phyloP scores from a whole-genome alignment of 2,888 invertebrate species.

The Gryllus longicercus region DNA sequence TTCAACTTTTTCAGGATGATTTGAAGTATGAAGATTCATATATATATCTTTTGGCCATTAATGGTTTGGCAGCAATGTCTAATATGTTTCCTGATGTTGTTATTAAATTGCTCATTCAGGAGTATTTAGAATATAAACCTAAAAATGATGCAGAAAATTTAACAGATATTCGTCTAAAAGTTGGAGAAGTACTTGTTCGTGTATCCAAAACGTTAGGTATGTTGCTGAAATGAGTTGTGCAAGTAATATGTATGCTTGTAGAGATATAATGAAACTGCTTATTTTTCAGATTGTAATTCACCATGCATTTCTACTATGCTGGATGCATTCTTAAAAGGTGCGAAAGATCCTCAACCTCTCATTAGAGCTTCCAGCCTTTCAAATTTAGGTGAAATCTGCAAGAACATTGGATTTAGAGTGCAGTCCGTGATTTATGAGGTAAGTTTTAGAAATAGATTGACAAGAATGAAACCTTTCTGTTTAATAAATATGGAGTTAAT shows the following conservation, averaged over 20 bases:
- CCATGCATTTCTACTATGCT: slow-evolving; percentile 54
- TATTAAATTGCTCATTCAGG: slow-evolving; percentile 63
- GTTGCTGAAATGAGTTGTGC: slow-evolving; percentile 37
- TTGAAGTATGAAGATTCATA: slow-evolving; percentile 76
- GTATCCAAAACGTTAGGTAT: slow-evolving; percentile 67
- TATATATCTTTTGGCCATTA: slow-evolving; percentile 73
- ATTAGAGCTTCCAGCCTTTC: slow-evolving; percentile 78
- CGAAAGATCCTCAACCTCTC: slow-evolving; percentile 66
- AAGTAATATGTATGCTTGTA: not conserved
- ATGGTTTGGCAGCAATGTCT: slow-evolving; percentile 68
- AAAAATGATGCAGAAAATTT: slow-evolving; percentile 43
- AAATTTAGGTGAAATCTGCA: slow-evolving; percentile 76
- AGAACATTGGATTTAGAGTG: slow-evolving; percentile 68
- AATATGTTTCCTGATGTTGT: slow-evolving; percentile 63
- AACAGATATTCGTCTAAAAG: slow-evolving; percentile 65
- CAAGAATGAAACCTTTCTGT: too few relatives aligned
- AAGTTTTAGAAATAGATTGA: slow-evolving; percentile 38
- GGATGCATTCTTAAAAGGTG: slow-evolving; percentile 66
- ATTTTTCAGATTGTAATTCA: not conserved
- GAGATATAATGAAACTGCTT: not conserved
- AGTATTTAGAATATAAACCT: slow-evolving; percentile 54
- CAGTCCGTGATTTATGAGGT: slow-evolving; percentile 73
- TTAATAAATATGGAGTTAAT: too few relatives aligned
- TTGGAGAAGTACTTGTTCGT: slow-evolving; percentile 76
- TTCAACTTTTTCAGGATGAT: slow-evolving; percentile 57